phyloP scores from a whole-genome alignment of 2,797 vertebrate genomes.

The Rallus crepitans region DNA sequence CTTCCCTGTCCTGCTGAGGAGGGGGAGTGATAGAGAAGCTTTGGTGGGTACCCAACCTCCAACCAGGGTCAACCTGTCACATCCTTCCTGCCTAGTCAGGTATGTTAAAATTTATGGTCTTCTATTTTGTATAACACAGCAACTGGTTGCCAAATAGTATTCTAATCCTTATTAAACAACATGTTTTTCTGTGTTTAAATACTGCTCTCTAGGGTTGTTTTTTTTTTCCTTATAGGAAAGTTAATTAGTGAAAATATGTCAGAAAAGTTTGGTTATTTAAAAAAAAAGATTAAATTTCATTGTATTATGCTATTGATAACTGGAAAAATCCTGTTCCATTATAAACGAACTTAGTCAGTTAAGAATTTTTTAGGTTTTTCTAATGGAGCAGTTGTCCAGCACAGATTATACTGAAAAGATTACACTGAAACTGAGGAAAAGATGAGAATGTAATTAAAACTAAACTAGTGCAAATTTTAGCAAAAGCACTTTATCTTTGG shows the following conservation, averaged over 20 bases:
- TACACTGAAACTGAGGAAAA: neutral
- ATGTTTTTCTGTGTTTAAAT: neutral
- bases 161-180: neutral
- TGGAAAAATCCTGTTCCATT: neutral
- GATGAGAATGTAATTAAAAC: neutral
- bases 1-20: too few species aligned
- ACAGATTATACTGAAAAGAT: neutral
- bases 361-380: neutral
- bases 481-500: neutral
- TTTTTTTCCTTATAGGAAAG: neutral
- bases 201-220: rapidly evolving
- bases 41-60: too few species aligned
- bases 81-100: neutral
- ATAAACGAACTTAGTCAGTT: neutral
- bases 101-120: neutral
- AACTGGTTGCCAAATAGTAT: neutral
- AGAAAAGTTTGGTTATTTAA: neutral
- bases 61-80: too few species aligned
- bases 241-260: neutral
- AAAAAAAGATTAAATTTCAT: neutral
- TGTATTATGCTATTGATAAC: neutral
- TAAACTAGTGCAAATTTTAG: neutral
- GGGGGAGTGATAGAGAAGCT: too few species aligned
- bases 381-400: neutral
- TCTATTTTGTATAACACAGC: neutral